Percentiles rank a stretch among this genome's conserved stretches.
Conservation (phyloP, 2,113 vertebrate species). For the Archilochus colubris region DNA sequence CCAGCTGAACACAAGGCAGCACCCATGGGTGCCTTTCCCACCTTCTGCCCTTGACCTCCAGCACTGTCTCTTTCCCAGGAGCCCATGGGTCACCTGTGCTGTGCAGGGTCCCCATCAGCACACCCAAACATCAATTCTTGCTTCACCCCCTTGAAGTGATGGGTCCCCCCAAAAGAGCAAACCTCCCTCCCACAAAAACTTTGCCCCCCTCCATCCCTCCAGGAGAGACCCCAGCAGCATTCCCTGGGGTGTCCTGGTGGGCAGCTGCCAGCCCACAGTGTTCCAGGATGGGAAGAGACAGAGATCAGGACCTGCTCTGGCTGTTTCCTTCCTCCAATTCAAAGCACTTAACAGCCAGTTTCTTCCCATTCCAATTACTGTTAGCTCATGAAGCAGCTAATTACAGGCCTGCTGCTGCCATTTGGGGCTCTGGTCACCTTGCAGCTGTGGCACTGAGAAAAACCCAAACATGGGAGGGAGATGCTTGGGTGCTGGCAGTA, state of each 20-base stretch:
- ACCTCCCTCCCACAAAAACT: neutral
- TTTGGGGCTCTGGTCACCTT: neutral
- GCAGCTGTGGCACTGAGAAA: accelerated
- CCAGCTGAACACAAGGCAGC: accelerated
- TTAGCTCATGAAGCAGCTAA: neutral
- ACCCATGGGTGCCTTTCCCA: neutral
- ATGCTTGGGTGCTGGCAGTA: neutral
- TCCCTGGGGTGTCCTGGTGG: accelerated
- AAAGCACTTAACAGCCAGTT: neutral
- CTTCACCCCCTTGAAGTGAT: accelerated
- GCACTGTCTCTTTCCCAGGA: neutral
- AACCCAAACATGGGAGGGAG: neutral
- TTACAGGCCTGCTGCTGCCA: neutral
- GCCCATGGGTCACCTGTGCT: too few relatives aligned
- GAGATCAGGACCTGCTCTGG: neutral
- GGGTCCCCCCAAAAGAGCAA: neutral
- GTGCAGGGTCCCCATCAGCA: too few relatives aligned
- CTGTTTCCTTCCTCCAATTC: slow-evolving; percentile 58
- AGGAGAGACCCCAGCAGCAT: neutral
- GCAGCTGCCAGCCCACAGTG: accelerated
- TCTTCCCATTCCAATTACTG: neutral
- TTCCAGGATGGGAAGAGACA: accelerated
- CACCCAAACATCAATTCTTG: neutral
- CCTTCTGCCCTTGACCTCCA: neutral
- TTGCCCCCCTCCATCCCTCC: accelerated